These are phyloP conservation scores for Rhamphomyia laevipes DNA, from an alignment of 2,888 invertebrate species.

Conservation along the genomic window DNA sequence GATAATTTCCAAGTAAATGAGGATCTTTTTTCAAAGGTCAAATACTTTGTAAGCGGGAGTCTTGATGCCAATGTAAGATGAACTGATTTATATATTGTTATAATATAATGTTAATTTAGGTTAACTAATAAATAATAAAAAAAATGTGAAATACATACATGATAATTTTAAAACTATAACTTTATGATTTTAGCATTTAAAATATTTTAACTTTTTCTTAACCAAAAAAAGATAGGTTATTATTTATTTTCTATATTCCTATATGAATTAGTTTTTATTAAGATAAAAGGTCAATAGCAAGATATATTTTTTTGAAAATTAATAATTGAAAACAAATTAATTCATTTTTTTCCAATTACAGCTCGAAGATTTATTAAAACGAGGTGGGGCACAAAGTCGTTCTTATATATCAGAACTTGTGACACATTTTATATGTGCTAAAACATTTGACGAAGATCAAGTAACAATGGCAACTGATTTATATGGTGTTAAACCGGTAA, in stretches of 20 bases:
- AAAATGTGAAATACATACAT: too few species aligned
- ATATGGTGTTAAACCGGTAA: constrained; percentile 85
- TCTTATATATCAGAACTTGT: constrained; percentile 85
- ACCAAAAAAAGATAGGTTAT: too few species aligned
- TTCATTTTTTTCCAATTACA: constrained; percentile 37
- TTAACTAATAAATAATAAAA: not conserved
- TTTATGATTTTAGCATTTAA: not conserved
- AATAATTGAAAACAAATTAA: too few species aligned
- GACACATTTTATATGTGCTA: constrained; percentile 83
- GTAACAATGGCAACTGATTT: constrained; percentile 83
- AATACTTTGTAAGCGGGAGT: constrained; percentile 72
- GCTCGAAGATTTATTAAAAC: constrained; percentile 65
- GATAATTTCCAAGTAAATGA: constrained; percentile 33
- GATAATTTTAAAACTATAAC: too few species aligned
- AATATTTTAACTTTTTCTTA: not conserved
- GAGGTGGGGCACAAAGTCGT: constrained; percentile 78
- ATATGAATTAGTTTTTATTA: too few species aligned
- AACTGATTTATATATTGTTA: not conserved
- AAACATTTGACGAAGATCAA: constrained; percentile 74
- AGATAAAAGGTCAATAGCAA: too few species aligned
- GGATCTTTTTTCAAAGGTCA: constrained; percentile 66
- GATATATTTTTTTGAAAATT: too few species aligned
- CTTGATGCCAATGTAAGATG: constrained; percentile 55
- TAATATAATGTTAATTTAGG: not conserved
- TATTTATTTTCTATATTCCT: too few species aligned